Conservation (phyloP, 2,888 invertebrate genomes). For the Hydroisotoma schaefferi region DNA sequence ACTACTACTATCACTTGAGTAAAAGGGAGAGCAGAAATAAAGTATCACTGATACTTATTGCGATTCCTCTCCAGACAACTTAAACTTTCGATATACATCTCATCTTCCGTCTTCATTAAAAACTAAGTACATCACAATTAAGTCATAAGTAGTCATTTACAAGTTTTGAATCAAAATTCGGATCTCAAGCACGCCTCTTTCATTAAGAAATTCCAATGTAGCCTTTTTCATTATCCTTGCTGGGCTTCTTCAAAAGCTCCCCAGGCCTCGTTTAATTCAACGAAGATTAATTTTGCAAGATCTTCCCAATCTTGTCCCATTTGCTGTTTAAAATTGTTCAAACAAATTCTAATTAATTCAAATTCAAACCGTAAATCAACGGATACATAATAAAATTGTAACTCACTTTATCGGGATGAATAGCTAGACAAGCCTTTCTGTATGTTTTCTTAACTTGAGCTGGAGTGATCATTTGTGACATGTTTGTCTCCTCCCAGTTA, state of each 20-base stretch:
- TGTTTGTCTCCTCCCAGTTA: constrained; percentile 88
- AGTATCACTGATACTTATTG: too few species aligned
- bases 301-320: constrained; percentile 87
- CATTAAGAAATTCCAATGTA: not conserved
- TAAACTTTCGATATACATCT: too few species aligned
- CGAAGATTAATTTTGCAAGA: constrained; percentile 93
- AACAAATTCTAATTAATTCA: constrained; percentile 4
- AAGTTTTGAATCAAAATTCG: too few species aligned
- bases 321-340: constrained; percentile 62
- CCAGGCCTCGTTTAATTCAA: constrained; percentile 99
- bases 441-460: constrained; percentile 95
- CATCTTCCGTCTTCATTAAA: too few species aligned
- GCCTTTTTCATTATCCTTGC: not conserved
- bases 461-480: constrained; percentile 87
- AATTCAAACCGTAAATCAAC: not conserved
- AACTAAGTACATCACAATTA: too few species aligned
- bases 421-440: constrained; percentile 89
- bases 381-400: not conserved
- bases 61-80: too few species aligned
- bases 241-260: constrained; percentile 75
- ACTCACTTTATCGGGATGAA: constrained; percentile 95
- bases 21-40: too few species aligned
- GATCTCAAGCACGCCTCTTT: too few species aligned
- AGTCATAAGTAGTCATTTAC: too few species aligned
- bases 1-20: too few species aligned